Evolutionary conservation across 2,797 vertebrate genomes (phyloP).

Genomic region (Phalloptychus januarius): DNA sequence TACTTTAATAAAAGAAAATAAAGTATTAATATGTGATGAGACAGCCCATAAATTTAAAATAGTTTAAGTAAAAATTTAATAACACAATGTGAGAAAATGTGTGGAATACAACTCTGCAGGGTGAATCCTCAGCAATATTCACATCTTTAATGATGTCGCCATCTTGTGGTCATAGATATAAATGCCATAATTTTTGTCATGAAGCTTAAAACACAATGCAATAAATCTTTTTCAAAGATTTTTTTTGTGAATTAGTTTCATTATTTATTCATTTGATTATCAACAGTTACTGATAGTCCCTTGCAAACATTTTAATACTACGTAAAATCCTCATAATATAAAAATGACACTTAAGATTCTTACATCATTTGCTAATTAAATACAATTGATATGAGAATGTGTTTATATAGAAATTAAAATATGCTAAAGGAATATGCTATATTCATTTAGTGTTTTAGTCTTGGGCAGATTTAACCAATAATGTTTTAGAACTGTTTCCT

Average conservation of each 20-base stretch:
- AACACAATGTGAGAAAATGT: background rate
- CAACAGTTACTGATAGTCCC: background rate
- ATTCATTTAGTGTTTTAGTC: background rate
- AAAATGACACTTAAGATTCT: too few relatives aligned
- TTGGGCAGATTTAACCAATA: background rate
- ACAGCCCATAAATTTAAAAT: background rate
- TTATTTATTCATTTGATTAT: background rate
- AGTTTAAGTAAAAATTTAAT: background rate
- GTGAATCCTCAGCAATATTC: background rate
- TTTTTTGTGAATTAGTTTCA: background rate
- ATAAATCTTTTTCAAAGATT: background rate
- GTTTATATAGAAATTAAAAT: too few relatives aligned
- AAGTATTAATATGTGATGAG: background rate
- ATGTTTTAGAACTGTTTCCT: background rate
- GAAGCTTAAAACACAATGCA: background rate
- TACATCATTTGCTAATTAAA: too few relatives aligned
- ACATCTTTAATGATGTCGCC: background rate
- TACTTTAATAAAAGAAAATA: background rate
- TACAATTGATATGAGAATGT: too few relatives aligned
- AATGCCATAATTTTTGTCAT: background rate
- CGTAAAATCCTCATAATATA: too few relatives aligned
- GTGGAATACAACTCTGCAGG: background rate
- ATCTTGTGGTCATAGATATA: background rate
- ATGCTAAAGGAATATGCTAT: too few relatives aligned
- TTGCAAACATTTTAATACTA: background rate